Conservation (phyloP, 2,797 vertebrate genomes). For the Lithobates pipiens region DNA sequence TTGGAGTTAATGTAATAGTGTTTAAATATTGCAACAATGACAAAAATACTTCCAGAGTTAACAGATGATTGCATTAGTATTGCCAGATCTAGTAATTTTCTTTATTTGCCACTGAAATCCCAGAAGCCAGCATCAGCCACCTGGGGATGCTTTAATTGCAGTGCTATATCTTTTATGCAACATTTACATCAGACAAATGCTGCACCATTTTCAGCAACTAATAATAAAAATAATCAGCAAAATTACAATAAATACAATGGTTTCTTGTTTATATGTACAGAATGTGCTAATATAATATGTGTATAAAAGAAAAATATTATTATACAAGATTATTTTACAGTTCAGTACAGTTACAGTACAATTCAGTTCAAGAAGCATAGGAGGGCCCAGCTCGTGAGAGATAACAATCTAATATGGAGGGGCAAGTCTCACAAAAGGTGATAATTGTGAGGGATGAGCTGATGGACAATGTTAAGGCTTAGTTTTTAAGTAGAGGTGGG, state of each 20-base stretch:
- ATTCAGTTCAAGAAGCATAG: no score
- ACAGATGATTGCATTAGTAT: slow-evolving; percentile 41
- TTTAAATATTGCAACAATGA: slow-evolving; percentile 27
- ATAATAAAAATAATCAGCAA: neutral
- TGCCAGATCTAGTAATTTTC: neutral
- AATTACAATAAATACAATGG: neutral
- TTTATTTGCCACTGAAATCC: slow-evolving; percentile 6
- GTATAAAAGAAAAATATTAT: no score
- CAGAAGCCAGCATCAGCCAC: slow-evolving; percentile 3
- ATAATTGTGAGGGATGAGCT: no score
- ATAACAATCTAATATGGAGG: no score
- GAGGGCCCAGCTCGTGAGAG: no score
- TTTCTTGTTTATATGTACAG: neutral
- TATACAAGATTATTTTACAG: no score
- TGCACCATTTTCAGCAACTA: slow-evolving; percentile 1
- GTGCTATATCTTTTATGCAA: slow-evolving; percentile 14
- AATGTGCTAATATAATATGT: neutral
- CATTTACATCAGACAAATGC: slow-evolving; percentile 43
- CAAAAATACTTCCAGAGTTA: slow-evolving; percentile 15
- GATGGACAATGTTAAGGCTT: no score
- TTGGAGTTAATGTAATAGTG: neutral
- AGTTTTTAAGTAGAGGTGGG: no score
- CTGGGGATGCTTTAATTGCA: slow-evolving; percentile 23
- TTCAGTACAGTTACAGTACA: no score
- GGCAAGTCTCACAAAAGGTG: no score